Conservation (phyloP, 2,888 invertebrate genomes). For the Julus scanicus region DNA sequence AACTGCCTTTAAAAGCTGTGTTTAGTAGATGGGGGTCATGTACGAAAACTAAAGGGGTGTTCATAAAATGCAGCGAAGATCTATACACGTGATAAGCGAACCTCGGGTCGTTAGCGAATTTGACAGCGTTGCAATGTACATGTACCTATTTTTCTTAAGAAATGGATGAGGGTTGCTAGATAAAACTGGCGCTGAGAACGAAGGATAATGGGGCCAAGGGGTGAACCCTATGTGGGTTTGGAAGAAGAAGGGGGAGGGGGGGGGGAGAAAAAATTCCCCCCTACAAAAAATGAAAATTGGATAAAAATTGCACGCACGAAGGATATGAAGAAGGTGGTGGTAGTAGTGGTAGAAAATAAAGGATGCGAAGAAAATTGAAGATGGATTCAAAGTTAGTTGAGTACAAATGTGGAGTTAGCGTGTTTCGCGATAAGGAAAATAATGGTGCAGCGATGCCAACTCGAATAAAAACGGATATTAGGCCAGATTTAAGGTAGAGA, state of each 20-base stretch:
- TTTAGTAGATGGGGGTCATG: background rate
- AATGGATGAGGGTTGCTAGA: conserved; percentile 31
- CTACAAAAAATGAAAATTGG: conserved; percentile 40
- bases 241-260: background rate
- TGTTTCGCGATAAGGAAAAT: conserved; percentile 47
- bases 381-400: conserved; percentile 43
- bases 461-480: conserved; percentile 45
- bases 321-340: conserved; percentile 2
- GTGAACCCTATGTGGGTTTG: background rate
- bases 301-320: conserved; percentile 45
- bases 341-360: conserved; percentile 5
- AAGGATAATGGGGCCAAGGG: conserved; percentile 3
- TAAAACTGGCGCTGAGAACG: conserved; percentile 20
- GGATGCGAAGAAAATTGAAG: conserved; percentile 47
- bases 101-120: conserved; percentile 29
- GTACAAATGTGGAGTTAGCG: conserved; percentile 45
- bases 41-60: background rate
- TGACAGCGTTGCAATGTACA: background rate
- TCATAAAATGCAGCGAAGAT: conserved; percentile 20
- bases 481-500: conserved; percentile 24
- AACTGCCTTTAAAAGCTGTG: background rate
- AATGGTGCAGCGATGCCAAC: conserved; percentile 45
- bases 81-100: background rate
- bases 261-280: background rate
- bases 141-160: background rate